Evolutionary conservation across 2,797 vertebrate genomes (phyloP).

Genomic region (Pelochelys cantorii): DNA sequence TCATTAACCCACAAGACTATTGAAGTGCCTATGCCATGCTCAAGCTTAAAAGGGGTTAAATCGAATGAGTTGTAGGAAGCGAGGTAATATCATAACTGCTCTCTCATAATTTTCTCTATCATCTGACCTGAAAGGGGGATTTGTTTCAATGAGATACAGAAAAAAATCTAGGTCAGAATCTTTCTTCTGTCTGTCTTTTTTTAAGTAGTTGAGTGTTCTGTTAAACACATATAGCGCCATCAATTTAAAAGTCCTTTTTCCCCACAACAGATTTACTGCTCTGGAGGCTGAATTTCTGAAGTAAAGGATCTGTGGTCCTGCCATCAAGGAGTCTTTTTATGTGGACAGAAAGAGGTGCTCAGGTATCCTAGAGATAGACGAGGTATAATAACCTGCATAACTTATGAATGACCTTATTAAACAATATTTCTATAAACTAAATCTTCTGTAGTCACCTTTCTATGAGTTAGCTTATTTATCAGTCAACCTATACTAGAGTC

Average conservation of each 20-base stretch:
- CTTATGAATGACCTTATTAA: neutral
- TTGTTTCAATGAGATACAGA: neutral
- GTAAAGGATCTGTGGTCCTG: neutral
- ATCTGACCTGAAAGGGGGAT: neutral
- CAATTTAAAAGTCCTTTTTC: neutral
- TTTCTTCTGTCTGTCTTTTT: neutral
- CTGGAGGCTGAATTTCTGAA: neutral
- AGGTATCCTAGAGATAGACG: neutral
- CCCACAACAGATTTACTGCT: neutral
- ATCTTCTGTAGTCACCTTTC: neutral
- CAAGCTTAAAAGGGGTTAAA: fast-evolving
- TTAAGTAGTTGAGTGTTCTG: neutral
- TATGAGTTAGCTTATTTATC: neutral
- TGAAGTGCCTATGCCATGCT: neutral
- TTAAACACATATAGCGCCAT: neutral
- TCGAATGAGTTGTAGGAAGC: neutral
- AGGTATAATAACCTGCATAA: neutral
- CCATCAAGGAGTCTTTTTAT: neutral
- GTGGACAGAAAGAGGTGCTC: neutral
- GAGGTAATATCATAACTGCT: fast-evolving
- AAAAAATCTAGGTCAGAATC: neutral
- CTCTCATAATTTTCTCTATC: neutral
- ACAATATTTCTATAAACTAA: neutral
- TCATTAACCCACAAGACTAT: fast-evolving
- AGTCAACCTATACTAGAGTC: neutral